Conservation (phyloP, 2,888 invertebrate genomes). For the Anticlea derivata region DNA sequence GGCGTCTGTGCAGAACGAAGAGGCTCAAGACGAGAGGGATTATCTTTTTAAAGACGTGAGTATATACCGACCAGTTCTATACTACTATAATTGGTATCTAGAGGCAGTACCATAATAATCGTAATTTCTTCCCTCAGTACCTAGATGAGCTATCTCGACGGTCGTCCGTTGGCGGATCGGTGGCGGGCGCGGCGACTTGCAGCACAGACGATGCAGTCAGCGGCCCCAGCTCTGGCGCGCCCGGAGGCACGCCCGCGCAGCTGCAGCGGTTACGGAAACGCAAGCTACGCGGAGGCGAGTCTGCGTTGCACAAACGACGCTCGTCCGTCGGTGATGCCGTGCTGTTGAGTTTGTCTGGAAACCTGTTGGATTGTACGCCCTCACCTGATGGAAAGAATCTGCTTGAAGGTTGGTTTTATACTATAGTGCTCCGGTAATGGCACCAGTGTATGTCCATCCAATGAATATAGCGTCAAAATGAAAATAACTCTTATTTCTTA, state of each 20-base stretch:
- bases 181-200: slow-evolving; percentile 37
- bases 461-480: no score
- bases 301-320: slow-evolving; percentile 89
- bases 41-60: slow-evolving; percentile 94
- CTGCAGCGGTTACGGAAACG: slow-evolving; percentile 88
- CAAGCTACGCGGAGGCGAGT: slow-evolving; percentile 86
- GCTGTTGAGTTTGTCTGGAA: slow-evolving; percentile 92
- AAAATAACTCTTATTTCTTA: no score
- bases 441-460: no score
- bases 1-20: slow-evolving; percentile 98
- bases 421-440: no score
- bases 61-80: slow-evolving; percentile 36
- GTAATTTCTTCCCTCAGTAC: slow-evolving; percentile 54
- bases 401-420: slow-evolving; percentile 65
- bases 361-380: slow-evolving; percentile 94
- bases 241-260: slow-evolving; percentile 65
- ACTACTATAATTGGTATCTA: not conserved
- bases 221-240: slow-evolving; percentile 38
- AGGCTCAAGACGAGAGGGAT: slow-evolving; percentile 94
- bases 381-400: slow-evolving; percentile 89
- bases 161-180: slow-evolving; percentile 68
- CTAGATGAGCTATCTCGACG: slow-evolving; percentile 78
- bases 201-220: slow-evolving; percentile 38
- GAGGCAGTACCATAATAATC: not conserved
- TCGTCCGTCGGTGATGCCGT: slow-evolving; percentile 95